Evolutionary conservation across 2,797 vertebrate species (phyloP), one percentile per base, ranked within the genome.

Genomic region (Sphaeramia orbicularis): DNA sequence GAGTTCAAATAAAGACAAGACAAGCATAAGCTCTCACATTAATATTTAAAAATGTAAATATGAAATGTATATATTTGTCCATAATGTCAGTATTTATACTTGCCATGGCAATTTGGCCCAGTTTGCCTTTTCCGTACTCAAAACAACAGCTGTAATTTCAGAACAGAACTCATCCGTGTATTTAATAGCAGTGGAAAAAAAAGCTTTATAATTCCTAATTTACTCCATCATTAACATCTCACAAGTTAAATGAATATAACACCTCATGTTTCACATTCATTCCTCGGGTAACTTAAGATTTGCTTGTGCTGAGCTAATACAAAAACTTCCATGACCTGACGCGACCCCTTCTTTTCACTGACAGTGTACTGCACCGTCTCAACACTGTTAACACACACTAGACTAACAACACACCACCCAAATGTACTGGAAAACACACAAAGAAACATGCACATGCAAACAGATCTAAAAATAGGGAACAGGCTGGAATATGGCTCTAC

Each of bases 401-500:
- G n/a, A 30, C 27, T 7, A 7, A 30, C 27, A 35, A 59, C 41
- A 14, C 44, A 51, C 35, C 45, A 50, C 14, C 50, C 44, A 52
- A 48, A 53, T 14, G 35, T 45, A 42, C 41, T 10, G 19, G 30
- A 15, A 19, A 57, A 32, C 10, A 38, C n/a, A 59, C 24, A 41
- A n/a, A 59, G 14, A 61, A n/a, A 49, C 11, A 63, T 7, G 40
- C 18, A 36, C 61, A 72, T 4, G 40, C 48, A 37, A 18, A 62
- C 37, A 66, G 38, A 62, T 35, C 32, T 67, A 56, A 66, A 70
- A 63, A 75, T 65, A 78, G 52, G 57, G 27, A 54, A 6, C 50
- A 10, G 37, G 3, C 38, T 55, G 58, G 16, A 62, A 62, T 71
- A 65, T 42, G 24, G 61, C 65, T 76, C 76, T 55, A 86, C 71